Base-by-base conservation (phyloP, 2,113 vertebrate species). In the Pycnonotus jocosus region DNA sequence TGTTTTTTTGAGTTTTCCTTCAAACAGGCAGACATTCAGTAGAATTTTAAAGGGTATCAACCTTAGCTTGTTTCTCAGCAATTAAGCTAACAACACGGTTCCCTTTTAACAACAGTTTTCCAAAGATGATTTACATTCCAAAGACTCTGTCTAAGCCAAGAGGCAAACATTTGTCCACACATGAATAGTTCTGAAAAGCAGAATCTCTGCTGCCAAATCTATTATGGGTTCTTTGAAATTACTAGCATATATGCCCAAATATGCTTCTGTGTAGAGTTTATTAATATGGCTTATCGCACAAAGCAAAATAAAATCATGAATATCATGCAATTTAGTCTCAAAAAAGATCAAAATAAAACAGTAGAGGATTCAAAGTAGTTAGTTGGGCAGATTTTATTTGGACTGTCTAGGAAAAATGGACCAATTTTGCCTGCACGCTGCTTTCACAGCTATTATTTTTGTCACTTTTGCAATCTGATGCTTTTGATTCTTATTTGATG, bases 401-500 rank as follows among this genome's bases (percentile, higher is more conserved):
- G 47, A 77, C 20, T 19, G 12, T 64, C 42, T 58, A 68, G 62
- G 61, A 78, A 81, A 92, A 93, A 78, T 51, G 62, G 71, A 83
- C 51, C 28, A 38, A 20, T 86, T 83, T 88, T 77, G 23, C 45
- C 56, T 83, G 62, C 68, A 62, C 12, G 21, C 38, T 88, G 35
- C 33, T 92, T 93, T 86, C 30, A 73, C 47, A 95, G 86, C 50
- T 83, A 86, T 81, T 88, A 60, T 76, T 95, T 86, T 69, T 88
- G 51, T 66, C 93, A 69, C 58, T 73, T 95, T 88, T 96, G 57
- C 70, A 95, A 93, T 83, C 50, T 83, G 69, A 95, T 84, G 69
- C 38, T 97, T 95, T 81, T 82, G 72, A 84, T 95, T 84, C 90
- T 87, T 88, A 70, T 74, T 86, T 94, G 89, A 96, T 77, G 25